Evolutionary conservation across 2,797 vertebrate genomes (phyloP).

Genomic region (Hylomyscus alleni): DNA sequence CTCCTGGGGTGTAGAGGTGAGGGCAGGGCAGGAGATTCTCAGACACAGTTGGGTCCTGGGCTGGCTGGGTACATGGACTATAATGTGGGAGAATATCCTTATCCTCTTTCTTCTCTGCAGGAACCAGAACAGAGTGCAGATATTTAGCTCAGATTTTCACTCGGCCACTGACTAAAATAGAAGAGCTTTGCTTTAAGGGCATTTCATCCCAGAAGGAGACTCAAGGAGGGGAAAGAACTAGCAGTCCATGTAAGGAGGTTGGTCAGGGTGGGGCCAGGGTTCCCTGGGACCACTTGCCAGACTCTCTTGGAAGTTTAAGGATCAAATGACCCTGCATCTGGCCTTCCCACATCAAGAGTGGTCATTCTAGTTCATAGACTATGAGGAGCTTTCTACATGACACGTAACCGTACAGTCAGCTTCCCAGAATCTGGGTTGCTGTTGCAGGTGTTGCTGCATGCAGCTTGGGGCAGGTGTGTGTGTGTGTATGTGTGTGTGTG

Average conservation of each 20-base stretch:
- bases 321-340: too few relatives aligned
- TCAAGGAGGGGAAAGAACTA: not conserved
- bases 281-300: not conserved
- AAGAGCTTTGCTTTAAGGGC: too few relatives aligned
- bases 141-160: not conserved
- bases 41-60: not conserved
- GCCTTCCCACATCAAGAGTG: not conserved
- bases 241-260: not conserved
- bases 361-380: not conserved
- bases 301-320: not conserved
- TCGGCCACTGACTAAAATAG: not conserved
- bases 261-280: not conserved
- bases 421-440: not conserved
- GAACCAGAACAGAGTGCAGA: not conserved
- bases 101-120: not conserved
- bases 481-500: too few relatives aligned
- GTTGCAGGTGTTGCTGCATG: not conserved
- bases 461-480: too few relatives aligned
- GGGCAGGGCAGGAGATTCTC: not conserved
- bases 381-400: not conserved
- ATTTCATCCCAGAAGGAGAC: not conserved
- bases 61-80: not conserved
- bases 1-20: not conserved
- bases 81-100: not conserved
- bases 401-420: not conserved